Conservation (phyloP, 2,888 invertebrate species). For the Caradrina kadenii region DNA sequence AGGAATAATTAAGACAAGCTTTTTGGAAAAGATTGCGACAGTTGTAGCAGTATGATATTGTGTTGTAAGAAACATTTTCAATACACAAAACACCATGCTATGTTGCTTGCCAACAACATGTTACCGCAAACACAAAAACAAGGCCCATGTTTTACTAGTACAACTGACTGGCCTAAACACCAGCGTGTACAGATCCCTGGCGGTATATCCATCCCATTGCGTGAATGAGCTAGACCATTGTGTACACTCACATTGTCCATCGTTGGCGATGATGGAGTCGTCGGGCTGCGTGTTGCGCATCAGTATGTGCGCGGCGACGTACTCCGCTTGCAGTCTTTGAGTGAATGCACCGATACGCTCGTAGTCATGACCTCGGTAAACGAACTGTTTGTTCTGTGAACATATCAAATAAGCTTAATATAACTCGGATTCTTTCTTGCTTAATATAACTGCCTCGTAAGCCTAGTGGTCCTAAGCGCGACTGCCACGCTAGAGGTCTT, state of each 20-base stretch:
- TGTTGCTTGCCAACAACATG: no score
- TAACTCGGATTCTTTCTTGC: no score
- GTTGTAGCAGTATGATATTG: no score
- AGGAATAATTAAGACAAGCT: no score
- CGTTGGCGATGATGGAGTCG: conserved; percentile 95
- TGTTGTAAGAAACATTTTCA: no score
- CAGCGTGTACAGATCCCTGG: no score
- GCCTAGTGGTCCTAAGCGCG: no score
- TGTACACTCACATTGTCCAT: conserved; percentile 94
- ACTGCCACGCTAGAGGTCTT: no score
- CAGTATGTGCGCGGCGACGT: conserved; percentile 97
- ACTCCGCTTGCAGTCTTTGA: conserved; percentile 97
- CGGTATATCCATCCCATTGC: background rate
- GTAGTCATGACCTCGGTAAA: conserved; percentile 98
- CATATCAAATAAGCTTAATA: background rate
- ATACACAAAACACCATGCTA: no score
- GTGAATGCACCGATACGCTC: conserved; percentile 98
- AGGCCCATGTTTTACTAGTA: background rate
- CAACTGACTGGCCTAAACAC: background rate
- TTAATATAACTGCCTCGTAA: no score
- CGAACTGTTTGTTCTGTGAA: conserved; percentile 96
- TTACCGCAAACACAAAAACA: background rate
- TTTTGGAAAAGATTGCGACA: no score
- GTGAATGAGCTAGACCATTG: background rate
- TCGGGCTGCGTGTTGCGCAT: conserved; percentile 98